Evolutionary conservation across 2,888 invertebrate genomes (phyloP).

Genomic region (Plebejus melissa): DNA sequence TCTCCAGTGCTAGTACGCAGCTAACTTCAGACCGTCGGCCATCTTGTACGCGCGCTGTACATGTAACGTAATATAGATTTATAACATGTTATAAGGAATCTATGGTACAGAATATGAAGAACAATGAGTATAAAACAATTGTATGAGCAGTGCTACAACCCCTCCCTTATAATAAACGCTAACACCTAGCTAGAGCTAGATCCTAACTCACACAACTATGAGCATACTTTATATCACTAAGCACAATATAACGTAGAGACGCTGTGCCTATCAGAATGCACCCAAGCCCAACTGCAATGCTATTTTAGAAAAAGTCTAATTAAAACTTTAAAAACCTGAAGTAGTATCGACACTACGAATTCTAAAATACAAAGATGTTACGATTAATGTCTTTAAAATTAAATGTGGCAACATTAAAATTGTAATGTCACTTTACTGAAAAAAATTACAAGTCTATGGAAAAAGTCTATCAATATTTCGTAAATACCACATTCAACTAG

Average conservation of each 20-base stretch:
- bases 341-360: slow-evolving; percentile 16
- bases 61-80: slow-evolving; percentile 39
- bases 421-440: slow-evolving; percentile 39
- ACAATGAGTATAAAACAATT: slow-evolving; percentile 35
- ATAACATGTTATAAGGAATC: slow-evolving; percentile 39
- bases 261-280: slow-evolving; percentile 52
- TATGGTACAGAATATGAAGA: slow-evolving; percentile 37
- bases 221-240: slow-evolving; percentile 73
- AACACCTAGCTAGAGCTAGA: slow-evolving; percentile 70
- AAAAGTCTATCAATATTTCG: not conserved
- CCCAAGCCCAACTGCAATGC: slow-evolving; percentile 52
- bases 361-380: slow-evolving; percentile 25
- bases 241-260: slow-evolving; percentile 60
- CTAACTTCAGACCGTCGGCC: slow-evolving; percentile 13
- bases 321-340: slow-evolving; percentile 25
- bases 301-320: slow-evolving; percentile 27
- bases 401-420: slow-evolving; percentile 46
- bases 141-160: slow-evolving; percentile 48
- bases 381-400: slow-evolving; percentile 18
- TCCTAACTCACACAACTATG: slow-evolving; percentile 74
- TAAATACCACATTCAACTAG: slow-evolving; percentile 18
- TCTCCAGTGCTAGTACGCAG: not conserved
- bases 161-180: slow-evolving; percentile 51
- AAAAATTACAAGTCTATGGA: slow-evolving; percentile 29
- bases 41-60: slow-evolving; percentile 29